phyloP scores from a whole-genome alignment of 2,797 vertebrate species.

The Notolabrus celidotus region DNA sequence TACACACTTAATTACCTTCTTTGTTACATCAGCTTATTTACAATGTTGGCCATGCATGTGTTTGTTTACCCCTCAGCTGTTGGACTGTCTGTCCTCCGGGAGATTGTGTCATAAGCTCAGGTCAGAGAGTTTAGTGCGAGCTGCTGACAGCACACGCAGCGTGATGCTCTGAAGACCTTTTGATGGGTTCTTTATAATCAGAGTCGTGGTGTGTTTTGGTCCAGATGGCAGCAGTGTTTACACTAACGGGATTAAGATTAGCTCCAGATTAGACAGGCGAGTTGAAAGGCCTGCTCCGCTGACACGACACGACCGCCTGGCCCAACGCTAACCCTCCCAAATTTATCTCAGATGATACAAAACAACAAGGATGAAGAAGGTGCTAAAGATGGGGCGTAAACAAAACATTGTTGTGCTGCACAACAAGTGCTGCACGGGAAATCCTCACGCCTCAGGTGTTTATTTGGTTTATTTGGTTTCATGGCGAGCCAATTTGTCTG shows the following conservation, averaged over 20 bases:
- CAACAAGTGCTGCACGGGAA: slow-evolving; percentile 36
- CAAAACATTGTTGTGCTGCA: not conserved
- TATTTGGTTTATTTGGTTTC: slow-evolving; percentile 51
- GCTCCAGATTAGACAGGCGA: slow-evolving; percentile 75
- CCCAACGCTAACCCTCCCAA: slow-evolving; percentile 19
- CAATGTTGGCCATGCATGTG: not conserved
- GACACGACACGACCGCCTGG: slow-evolving; percentile 42
- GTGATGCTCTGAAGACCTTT: slow-evolving; percentile 56
- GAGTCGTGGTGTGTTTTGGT: slow-evolving; percentile 52
- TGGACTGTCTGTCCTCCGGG: slow-evolving; percentile 4
- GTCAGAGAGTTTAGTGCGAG: slow-evolving; percentile 49
- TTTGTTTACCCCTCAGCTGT: slow-evolving; percentile 27
- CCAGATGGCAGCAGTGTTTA: slow-evolving; percentile 79
- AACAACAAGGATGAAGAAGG: not conserved
- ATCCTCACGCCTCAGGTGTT: slow-evolving; percentile 18
- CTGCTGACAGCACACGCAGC: slow-evolving; percentile 18
- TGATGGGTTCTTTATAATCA: slow-evolving; percentile 74
- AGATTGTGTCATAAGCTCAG: slow-evolving; percentile 28
- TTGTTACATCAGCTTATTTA: not conserved
- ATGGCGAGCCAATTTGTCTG: slow-evolving; percentile 9
- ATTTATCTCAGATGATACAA: slow-evolving; percentile 40
- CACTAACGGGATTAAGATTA: slow-evolving; percentile 83
- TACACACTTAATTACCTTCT: not conserved
- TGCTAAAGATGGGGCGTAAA: not conserved
- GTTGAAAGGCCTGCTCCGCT: slow-evolving; percentile 63